phyloP scores from a whole-genome alignment of 2,797 vertebrate genomes.

The Danio aesculapii region DNA sequence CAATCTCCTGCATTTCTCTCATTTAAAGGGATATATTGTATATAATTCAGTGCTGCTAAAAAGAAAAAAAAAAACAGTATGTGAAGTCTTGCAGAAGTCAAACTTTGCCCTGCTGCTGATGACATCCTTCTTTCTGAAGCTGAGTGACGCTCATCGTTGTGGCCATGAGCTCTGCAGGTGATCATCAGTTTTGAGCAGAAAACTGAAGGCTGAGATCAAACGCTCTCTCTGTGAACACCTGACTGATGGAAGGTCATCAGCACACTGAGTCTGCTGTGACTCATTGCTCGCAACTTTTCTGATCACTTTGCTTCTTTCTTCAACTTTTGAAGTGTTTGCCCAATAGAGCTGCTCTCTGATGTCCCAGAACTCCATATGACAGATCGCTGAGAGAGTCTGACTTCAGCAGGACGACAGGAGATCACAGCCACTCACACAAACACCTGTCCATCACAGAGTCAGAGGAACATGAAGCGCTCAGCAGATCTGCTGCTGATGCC shows the following conservation, averaged over 20 bases:
- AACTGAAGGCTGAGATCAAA: not conserved
- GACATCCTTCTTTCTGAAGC: not conserved
- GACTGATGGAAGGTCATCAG: constrained; percentile 15
- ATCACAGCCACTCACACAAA: constrained; percentile 29
- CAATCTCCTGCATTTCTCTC: no score
- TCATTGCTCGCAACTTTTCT: constrained; percentile 1
- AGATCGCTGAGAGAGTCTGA: constrained; percentile 16
- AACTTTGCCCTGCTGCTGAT: not conserved
- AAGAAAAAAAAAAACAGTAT: no score
- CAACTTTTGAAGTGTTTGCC: constrained; percentile 40
- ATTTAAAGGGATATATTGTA: no score
- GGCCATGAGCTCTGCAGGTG: not conserved
- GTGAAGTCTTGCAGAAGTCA: not conserved
- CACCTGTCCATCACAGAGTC: constrained; percentile 39
- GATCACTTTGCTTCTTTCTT: not conserved
- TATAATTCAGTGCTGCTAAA: no score
- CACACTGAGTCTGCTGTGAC: constrained; percentile 4
- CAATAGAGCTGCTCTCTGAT: constrained; percentile 25
- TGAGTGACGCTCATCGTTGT: not conserved
- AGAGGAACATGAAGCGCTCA: constrained; percentile 22
- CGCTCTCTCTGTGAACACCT: not conserved
- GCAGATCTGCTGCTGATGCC: constrained; percentile 25
- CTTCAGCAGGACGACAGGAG: constrained; percentile 18
- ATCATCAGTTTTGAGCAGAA: constrained; percentile 26
- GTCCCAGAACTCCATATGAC: constrained; percentile 44